Evolutionary conservation across 2,888 invertebrate species (phyloP), one percentile per base, ranked within the genome.

Genomic region (Brenthis daphne): DNA sequence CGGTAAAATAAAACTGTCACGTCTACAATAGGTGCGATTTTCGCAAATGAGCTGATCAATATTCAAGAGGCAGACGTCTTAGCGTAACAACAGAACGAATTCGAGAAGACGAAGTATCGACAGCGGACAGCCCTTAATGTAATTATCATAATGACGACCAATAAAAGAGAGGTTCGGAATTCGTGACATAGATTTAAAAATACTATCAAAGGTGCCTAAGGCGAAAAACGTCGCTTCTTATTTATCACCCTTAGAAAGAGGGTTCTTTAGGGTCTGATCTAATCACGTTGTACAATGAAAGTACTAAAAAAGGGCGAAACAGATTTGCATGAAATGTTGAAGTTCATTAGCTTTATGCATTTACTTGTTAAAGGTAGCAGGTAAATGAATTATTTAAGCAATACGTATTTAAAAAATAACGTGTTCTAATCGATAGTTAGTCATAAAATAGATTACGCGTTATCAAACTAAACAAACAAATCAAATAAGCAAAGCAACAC

Each of bases 121-220:
- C 86, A 82, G 81, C 86, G 86, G 84, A 82, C 88, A 83, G 83
- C 82, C 89, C 88, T 87, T 90, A 91, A 92, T 86, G 87, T 87
- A 91, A 92, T 92, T 92, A 91, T 89, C 90, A 90, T 91, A 92
- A 92, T 92, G 89, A 86, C 86, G 86, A 87, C 89, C 90, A 90
- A 91, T 92, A 91, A 91, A 92, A 90, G 90, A 85, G 88, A 89
- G 86, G 87, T 89, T 87, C 87, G 80, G 84, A 88, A 89, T 89
- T 90, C 89, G 88, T 88, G 89, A 89, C 89, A 83, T 85, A 87
- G 90, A 88, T 90, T 89, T 90, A 88, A 89, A 90, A 89, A 89
- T 89, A 88, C 88, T 88, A 89, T 90, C 89, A 90, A 89, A 90
- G 88, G 87, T 90, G 89, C 89, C 87, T 82, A 81, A 86, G 89